These are phyloP conservation scores for Galleria mellonella DNA, from an alignment of 1,140 invertebrate genomes.

Conservation along the genomic window DNA sequence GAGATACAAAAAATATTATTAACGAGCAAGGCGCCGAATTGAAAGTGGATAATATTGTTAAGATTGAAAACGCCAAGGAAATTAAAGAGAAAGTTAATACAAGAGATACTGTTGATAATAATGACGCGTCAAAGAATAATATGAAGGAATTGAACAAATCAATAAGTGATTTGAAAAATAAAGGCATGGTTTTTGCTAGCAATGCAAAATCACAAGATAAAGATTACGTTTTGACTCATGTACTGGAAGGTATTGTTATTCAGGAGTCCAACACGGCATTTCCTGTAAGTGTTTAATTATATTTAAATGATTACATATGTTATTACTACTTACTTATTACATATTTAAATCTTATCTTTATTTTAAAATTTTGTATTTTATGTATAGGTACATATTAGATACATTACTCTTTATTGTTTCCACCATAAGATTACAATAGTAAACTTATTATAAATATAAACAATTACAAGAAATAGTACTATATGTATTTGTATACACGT, in stretches of 20 bases:
- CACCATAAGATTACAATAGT: too few species aligned
- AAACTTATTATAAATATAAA: too few species aligned
- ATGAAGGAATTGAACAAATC: background rate
- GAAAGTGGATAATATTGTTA: background rate
- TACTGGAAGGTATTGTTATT: conserved; percentile 59
- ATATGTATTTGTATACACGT: too few species aligned
- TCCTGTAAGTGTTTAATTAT: conserved; percentile 40
- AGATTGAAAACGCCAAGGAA: background rate
- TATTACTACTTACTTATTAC: too few species aligned
- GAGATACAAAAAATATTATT: conserved; percentile 4
- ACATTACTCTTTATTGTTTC: too few species aligned
- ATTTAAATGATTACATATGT: background rate
- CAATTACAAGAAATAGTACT: too few species aligned
- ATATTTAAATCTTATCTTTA: too few species aligned
- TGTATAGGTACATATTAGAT: too few species aligned
- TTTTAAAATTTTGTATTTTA: too few species aligned
- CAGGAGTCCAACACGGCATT: conserved; percentile 63
- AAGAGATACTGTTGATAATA: background rate
- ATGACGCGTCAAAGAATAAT: background rate
- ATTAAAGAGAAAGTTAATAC: background rate
- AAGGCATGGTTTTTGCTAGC: conserved; percentile 8
- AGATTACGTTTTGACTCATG: conserved; percentile 49
- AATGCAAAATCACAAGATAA: conserved; percentile 32
- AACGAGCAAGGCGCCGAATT: conserved; percentile 1
- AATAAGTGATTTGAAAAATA: conserved; percentile 1